Evolutionary conservation across 2,113 vertebrate genomes (phyloP).

Genomic region (Ptyas mucosa): DNA sequence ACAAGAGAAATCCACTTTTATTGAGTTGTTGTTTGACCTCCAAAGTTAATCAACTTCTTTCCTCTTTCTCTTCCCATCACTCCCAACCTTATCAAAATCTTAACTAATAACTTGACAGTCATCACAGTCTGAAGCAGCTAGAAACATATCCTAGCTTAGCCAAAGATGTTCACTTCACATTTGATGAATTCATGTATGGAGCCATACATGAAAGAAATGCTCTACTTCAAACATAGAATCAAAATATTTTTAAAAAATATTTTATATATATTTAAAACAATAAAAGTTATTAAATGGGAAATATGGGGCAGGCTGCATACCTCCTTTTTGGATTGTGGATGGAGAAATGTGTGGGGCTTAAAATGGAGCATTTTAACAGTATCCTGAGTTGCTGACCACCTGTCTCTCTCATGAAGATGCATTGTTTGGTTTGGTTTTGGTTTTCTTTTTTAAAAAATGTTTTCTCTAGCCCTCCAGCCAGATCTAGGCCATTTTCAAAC

Average conservation of each 20-base stretch:
- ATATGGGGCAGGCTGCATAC: background rate
- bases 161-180: background rate
- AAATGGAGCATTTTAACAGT: background rate
- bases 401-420: background rate
- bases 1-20: background rate
- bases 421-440: background rate
- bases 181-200: background rate
- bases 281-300: background rate
- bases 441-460: background rate
- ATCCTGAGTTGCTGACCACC: background rate
- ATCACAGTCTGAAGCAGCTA: background rate
- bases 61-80: background rate
- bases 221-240: background rate
- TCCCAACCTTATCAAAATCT: background rate
- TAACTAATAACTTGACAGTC: background rate
- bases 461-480: background rate
- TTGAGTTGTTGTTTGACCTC: background rate
- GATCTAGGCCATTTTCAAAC: background rate
- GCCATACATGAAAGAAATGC: background rate
- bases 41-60: background rate
- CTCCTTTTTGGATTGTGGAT: background rate
- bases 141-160: background rate
- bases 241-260: background rate
- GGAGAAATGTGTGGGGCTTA: background rate
- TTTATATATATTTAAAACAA: no score